Percentiles rank a stretch among this genome's conserved stretches.
These are phyloP conservation scores for Styela clava DNA, from an alignment of 23 tunicate species.

Conservation along the genomic window DNA sequence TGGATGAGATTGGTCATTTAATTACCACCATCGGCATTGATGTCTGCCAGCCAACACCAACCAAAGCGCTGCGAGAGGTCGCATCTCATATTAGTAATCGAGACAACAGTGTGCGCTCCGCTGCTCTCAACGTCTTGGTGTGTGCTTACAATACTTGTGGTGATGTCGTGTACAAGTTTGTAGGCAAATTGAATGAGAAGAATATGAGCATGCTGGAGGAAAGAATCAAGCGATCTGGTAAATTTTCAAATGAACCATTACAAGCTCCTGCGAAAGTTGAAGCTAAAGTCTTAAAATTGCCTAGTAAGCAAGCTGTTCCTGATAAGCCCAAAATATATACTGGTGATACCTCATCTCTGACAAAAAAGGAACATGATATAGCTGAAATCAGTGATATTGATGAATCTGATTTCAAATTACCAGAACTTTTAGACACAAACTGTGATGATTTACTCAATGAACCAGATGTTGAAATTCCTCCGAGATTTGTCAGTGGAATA, in stretches of 20 bases:
- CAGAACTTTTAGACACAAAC: not conserved
- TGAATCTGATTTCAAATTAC: conserved; percentile 19
- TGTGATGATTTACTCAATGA: conserved; percentile 16
- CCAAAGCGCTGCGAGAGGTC: conserved; percentile 73
- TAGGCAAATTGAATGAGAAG: conserved; percentile 56
- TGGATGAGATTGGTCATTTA: conserved; percentile 64
- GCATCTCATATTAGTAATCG: conserved; percentile 73
- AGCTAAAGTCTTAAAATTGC: not conserved
- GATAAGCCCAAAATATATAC: not conserved
- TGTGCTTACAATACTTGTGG: conserved; percentile 81
- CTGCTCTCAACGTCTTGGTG: conserved; percentile 79
- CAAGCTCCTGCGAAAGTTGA: conserved; percentile 9
- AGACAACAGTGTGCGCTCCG: conserved; percentile 77
- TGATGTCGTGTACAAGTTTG: conserved; percentile 77
- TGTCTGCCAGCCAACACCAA: conserved; percentile 69
- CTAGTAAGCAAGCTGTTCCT: not conserved
- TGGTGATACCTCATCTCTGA: not conserved
- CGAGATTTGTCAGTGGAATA: not conserved
- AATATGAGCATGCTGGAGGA: conserved; percentile 98
- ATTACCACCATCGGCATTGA: conserved; percentile 51
- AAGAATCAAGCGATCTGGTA: conserved; percentile 81
- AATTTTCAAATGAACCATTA: conserved; percentile 30
- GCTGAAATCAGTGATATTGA: not conserved
- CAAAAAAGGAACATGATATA: not conserved
- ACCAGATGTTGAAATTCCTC: conserved; percentile 19